Evolutionary conservation across 2,888 invertebrate genomes (phyloP).

Genomic region (Oxytorus armatus): DNA sequence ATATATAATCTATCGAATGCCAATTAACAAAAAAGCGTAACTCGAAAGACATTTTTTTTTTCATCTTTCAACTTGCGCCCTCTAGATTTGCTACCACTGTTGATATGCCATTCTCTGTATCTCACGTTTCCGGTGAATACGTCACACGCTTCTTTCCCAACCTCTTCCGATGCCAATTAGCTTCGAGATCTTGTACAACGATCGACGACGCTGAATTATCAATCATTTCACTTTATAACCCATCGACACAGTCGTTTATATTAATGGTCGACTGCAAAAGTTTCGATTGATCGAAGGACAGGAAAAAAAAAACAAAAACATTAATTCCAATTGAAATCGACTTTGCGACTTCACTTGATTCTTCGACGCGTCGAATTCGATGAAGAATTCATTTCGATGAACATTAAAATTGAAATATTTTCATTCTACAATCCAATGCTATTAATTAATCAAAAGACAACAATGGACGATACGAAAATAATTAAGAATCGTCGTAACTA

Average conservation of each 20-base stretch:
- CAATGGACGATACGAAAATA: too few relatives aligned
- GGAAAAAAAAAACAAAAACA: background rate
- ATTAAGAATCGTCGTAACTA: too few relatives aligned
- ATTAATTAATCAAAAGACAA: too few relatives aligned
- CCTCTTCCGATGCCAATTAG: constrained; percentile 60
- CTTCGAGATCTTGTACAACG: constrained; percentile 47
- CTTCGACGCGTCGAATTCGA: constrained; percentile 50
- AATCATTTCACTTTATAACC: constrained; percentile 57
- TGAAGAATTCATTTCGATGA: too few relatives aligned
- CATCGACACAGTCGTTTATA: constrained; percentile 60
- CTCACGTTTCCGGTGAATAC: constrained; percentile 36
- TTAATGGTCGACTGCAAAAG: too few relatives aligned
- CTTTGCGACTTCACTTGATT: constrained; percentile 40
- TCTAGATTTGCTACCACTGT: background rate
- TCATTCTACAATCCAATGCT: too few relatives aligned
- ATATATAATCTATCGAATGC: background rate
- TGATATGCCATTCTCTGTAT: background rate
- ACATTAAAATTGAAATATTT: too few relatives aligned
- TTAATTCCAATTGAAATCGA: constrained; percentile 8
- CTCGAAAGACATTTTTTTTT: background rate
- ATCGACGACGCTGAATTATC: constrained; percentile 57
- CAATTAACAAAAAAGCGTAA: background rate
- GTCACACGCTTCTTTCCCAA: constrained; percentile 29
- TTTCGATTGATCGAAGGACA: constrained; percentile 54
- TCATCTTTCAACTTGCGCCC: background rate